Base-by-base conservation (phyloP, 2,888 invertebrate genomes). In the Parnassius glacialis region DNA sequence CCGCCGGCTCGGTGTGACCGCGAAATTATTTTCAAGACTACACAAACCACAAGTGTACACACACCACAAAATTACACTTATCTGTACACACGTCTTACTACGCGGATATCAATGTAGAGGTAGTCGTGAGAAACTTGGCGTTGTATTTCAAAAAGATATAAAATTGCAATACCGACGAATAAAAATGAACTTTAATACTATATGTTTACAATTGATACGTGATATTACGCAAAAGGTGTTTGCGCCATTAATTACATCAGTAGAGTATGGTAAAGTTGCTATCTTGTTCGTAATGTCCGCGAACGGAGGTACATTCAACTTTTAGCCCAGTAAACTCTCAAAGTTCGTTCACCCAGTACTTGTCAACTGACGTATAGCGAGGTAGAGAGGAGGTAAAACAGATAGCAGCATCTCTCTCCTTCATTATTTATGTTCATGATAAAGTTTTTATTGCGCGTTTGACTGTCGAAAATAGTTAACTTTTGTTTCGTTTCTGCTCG, bases 1-100 rank as follows among this genome's bases (percentile, higher is more conserved):
- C 84, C 78, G 82, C 83, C 85, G 80, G 81, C 84, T 81, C 84
- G 76, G 81, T 90, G 85, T 90, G 91, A 90, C 91, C 91, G 91
- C 91, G 91, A 91, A 91, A 91, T 91, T 86, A 91, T 91, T 90
- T 91, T 91, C 90, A 91, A 90, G 90, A 90, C 89, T 90, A 90
- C 89, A 87, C 85, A 84, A 87, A 86, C 89, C 84, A 87, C 85
- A 71, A 79, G 74, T 76, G 73, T 75, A 83, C 83, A 75, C 80
- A 79, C 81, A 81, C 74, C 69, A 68, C 67, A 62, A 67, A 57
- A 65, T 59, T 13, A 63, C 56, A 67, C 73, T 67, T 76, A 79
- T 89, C 80, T 69, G 78, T 77, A 87, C 81, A 76, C 75, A 69
- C 80, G 85, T 85, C 88, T 90, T 87, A 82, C 87, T 87, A 86